Evolutionary conservation across 2,113 vertebrate species (phyloP), one percentile per base, ranked within the genome.

Genomic region (Sitta europaea): DNA sequence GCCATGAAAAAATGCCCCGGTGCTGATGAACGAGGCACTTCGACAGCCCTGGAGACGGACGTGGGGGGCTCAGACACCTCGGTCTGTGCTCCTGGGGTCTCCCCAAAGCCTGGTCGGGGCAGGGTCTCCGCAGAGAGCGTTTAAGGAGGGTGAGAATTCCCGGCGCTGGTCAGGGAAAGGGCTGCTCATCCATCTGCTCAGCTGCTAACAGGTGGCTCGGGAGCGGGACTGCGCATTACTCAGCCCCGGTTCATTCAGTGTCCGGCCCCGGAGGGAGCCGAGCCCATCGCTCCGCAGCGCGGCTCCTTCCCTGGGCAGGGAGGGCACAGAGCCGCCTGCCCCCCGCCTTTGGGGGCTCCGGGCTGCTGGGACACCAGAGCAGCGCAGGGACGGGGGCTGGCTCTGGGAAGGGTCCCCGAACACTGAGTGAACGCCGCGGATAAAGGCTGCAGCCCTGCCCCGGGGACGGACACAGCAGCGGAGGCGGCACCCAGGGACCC

Each of bases 131-230:
- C 31, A 42, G 48, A 20, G 42, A 9, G 1, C 0, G 12, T 4
- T 42, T 17, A 10, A 25, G 36, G 40, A 74, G 33, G 6, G 23
- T 24, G 43, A 36, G 28, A 6, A 9, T 38, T 93, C 20, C 35
- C 20, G 48, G 78, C 1, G 5, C 36, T 20, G 57, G 14, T 2
- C 14, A 23, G 59, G 67, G 31, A 47, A 48, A 66, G 29, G 12
- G 65, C 10, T 54, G 40, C 1, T 42, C 15, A 3, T 53, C 71
- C 93, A 72, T 96, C 70, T 78, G 96, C 92, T 85, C 6, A 0
- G 76, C 85, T 31, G 73, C 77, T 79, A 79, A 61, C 95, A 96
- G 94, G 96, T 96, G 95, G 92, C 90, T 95, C 48, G 6, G 92
- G 87, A 91, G 80, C 38, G 4, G 92, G 36, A 21, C 55, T 8